phyloP scores from a whole-genome alignment of 2,888 invertebrate species.

The Phoronis australis region DNA sequence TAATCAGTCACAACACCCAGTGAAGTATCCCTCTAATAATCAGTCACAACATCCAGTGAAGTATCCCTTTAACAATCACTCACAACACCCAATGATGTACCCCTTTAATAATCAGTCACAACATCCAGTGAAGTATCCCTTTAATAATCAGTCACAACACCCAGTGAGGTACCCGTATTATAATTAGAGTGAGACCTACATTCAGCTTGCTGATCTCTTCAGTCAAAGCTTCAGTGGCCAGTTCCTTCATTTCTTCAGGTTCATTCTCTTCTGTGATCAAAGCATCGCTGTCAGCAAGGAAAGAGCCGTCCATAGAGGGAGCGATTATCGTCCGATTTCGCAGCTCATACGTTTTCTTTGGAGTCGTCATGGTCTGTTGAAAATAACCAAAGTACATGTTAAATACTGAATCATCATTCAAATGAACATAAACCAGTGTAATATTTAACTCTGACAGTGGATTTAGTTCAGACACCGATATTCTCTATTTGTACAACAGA shows the following conservation, averaged over 20 bases:
- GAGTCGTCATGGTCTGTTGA: conserved; percentile 38
- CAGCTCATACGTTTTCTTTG: conserved; percentile 29
- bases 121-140: too few relatives aligned
- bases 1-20: too few relatives aligned
- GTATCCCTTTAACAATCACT: too few relatives aligned
- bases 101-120: too few relatives aligned
- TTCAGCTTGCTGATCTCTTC: conserved; percentile 32
- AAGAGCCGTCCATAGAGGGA: conserved; percentile 11
- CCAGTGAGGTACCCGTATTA: too few relatives aligned
- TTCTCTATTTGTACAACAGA: too few relatives aligned
- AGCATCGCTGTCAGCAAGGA: background rate
- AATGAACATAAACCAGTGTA: conserved; percentile 2
- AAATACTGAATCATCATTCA: background rate
- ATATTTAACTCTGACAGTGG: background rate
- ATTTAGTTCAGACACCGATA: background rate
- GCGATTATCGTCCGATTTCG: conserved; percentile 22
- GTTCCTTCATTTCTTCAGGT: conserved; percentile 12
- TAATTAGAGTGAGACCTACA: conserved; percentile 15
- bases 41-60: too few relatives aligned
- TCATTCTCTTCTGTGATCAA: conserved; percentile 7
- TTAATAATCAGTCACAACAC: too few relatives aligned
- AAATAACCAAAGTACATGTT: background rate
- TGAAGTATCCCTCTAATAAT: too few relatives aligned
- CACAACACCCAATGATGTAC: too few relatives aligned
- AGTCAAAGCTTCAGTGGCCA: conserved; percentile 27